Evolutionary conservation across 2,888 invertebrate species (phyloP), one percentile per base, ranked within the genome.

Genomic region (Epiblema foenella): DNA sequence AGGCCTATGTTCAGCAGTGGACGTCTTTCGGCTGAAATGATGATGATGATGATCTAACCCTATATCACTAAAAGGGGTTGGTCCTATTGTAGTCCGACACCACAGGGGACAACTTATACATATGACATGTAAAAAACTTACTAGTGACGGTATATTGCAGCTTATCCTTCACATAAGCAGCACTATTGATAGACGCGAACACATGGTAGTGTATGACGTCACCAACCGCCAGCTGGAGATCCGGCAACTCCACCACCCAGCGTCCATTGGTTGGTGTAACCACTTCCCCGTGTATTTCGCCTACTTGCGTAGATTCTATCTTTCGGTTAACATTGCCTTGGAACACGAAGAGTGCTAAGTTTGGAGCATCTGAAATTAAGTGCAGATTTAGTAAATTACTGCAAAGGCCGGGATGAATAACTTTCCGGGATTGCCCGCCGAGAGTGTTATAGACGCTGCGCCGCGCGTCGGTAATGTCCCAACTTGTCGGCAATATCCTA

Each of bases 151-250:
- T 87, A 80, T 85, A 94, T 2, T 75, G 81, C 33, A 86, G 79
- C 5, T 87, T 86, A 57, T 93, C 91, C 75, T 86, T 89, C 0
- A 93, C 75, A 80, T 94, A 90, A 20, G 94, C 90, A n/a, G 85
- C 79, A 12, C 86, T 84, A 52, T 94, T 85, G 9, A 93, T 83
- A 56, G 95, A 94, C 0, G 95, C 94, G 76, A 94, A 94, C 0
- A 95, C 89, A 89, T 96, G 95, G 77, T 96, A 95, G 75, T 95
- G 85, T 46, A 96, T 85, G 12, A 90, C 85, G 79, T 96, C 96
- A 0, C 94, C 94, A 0, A 90, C 78, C 68, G 89, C 89, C 24
- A 96, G 77, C 63, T 78, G 75, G 0, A 89, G 62, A 51, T 91
- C 81, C 0, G 80, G 81, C 76, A 95, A 92, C 62, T 94, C 91